A percentile compares a stretch with the other conserved stretches of the same genome.
phyloP scores from a whole-genome alignment of 2,797 vertebrate species.

The Leptatherina wallacei region DNA sequence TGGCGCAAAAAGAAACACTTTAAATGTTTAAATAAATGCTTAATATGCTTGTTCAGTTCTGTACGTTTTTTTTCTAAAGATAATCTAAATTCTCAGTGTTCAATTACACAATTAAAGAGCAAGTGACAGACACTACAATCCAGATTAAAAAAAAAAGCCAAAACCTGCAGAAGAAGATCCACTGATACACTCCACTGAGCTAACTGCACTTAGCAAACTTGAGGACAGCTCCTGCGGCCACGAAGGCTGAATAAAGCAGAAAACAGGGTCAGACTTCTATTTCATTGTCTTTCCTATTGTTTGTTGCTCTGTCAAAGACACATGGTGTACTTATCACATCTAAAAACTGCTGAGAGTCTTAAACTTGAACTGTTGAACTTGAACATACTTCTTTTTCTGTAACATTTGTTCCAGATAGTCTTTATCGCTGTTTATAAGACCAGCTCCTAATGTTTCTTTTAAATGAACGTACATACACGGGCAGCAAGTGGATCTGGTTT shows the following conservation, averaged over 20 bases:
- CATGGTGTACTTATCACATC: slow-evolving; percentile 13
- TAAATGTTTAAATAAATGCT: not conserved
- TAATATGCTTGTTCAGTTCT: not conserved
- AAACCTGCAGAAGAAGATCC: not conserved
- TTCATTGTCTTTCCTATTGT: not conserved
- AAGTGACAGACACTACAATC: slow-evolving; percentile 9
- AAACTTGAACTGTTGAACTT: not conserved
- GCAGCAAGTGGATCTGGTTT: slow-evolving; percentile 24
- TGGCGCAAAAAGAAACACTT: not conserved
- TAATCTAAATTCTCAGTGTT: not conserved
- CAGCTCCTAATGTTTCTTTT: slow-evolving; percentile 36
- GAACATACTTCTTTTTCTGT: not conserved
- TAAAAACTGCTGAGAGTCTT: slow-evolving; percentile 3
- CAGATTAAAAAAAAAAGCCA: slow-evolving; percentile 10
- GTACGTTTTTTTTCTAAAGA: slow-evolving; percentile 9
- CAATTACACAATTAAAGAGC: slow-evolving; percentile 9
- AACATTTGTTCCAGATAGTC: slow-evolving; percentile 28
- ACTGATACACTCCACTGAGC: slow-evolving; percentile 19
- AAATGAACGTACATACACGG: slow-evolving; percentile 9
- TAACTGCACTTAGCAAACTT: slow-evolving; percentile 16
- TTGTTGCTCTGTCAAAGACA: not conserved
- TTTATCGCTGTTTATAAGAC: slow-evolving; percentile 34
- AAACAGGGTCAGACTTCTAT: not conserved
- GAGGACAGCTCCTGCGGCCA: slow-evolving; percentile 6
- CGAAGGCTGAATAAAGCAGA: slow-evolving; percentile 11